Evolutionary conservation across 2,113 vertebrate genomes (phyloP).

Genomic region (Lasiurus borealis): DNA sequence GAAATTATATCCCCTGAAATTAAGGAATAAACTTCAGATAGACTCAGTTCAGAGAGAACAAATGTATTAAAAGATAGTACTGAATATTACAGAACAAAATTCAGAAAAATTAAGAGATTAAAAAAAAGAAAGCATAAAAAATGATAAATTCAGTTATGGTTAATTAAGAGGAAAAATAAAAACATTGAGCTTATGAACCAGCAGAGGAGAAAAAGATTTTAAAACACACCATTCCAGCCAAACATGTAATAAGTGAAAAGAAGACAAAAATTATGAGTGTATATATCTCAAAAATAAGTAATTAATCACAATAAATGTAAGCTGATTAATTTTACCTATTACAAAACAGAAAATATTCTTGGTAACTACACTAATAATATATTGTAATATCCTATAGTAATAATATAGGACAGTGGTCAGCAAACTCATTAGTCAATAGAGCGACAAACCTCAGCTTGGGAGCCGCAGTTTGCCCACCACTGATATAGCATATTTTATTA

Average conservation of each 20-base stretch:
- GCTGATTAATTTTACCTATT: background rate
- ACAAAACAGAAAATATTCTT: background rate
- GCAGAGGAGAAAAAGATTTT: background rate
- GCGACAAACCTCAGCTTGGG: too few relatives aligned
- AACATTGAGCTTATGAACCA: background rate
- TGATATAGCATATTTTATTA: background rate
- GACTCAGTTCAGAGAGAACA: background rate
- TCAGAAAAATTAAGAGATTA: background rate
- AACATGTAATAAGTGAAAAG: background rate
- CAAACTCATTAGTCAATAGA: too few relatives aligned
- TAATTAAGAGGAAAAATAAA: slow-evolving; percentile 18
- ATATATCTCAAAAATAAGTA: background rate
- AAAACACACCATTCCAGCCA: background rate
- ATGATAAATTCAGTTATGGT: background rate
- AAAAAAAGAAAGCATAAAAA: background rate
- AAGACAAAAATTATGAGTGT: background rate
- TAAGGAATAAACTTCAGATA: slow-evolving; percentile 9
- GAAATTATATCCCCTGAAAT: background rate
- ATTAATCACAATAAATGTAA: background rate
- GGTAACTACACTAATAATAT: background rate
- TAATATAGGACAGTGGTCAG: background rate
- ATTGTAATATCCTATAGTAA: background rate
- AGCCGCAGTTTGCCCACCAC: too few relatives aligned
- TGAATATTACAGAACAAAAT: background rate
- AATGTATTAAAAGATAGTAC: background rate